Percentiles rank a stretch among this genome's conserved stretches.
Evolutionary conservation across 64 coral and sea anemone genomes (phyloP).

Genomic region (Anthopleura sola): DNA sequence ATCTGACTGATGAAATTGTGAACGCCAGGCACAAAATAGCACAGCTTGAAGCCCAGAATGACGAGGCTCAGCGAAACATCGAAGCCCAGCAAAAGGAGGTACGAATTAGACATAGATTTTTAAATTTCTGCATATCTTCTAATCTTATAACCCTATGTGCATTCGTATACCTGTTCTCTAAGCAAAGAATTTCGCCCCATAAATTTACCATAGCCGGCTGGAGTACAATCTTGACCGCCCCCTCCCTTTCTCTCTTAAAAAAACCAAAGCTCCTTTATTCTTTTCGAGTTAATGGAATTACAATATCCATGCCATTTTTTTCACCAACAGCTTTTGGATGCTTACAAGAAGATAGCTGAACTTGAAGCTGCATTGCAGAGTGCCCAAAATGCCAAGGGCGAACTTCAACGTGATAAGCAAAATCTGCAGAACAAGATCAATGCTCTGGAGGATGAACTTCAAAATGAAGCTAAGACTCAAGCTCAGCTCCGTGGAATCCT

Average conservation of each 20-base stretch:
- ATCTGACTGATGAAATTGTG: slow-evolving; percentile 70
- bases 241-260: too few species aligned
- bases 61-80: slow-evolving; percentile 74
- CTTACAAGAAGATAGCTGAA: slow-evolving; percentile 86
- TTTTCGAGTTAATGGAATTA: background rate
- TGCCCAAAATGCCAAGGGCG: slow-evolving; percentile 60
- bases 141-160: too few species aligned
- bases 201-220: too few species aligned
- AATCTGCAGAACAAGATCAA: slow-evolving; percentile 77
- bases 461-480: slow-evolving; percentile 86
- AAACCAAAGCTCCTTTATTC: background rate
- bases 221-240: too few species aligned
- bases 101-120: background rate
- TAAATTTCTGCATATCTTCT: background rate
- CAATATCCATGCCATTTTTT: background rate
- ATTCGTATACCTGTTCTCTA: too few species aligned
- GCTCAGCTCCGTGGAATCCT: slow-evolving; percentile 80
- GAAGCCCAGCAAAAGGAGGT: slow-evolving; percentile 76
- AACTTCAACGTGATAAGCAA: slow-evolving; percentile 67
- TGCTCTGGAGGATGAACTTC: slow-evolving; percentile 75
- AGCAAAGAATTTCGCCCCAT: too few species aligned
- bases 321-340: slow-evolving; percentile 42
- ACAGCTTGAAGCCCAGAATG: slow-evolving; percentile 63
- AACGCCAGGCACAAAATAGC: slow-evolving; percentile 81
- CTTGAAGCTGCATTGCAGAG: slow-evolving; percentile 80